phyloP scores from a whole-genome alignment of 2,888 invertebrate species.

The Acleris emargana region DNA sequence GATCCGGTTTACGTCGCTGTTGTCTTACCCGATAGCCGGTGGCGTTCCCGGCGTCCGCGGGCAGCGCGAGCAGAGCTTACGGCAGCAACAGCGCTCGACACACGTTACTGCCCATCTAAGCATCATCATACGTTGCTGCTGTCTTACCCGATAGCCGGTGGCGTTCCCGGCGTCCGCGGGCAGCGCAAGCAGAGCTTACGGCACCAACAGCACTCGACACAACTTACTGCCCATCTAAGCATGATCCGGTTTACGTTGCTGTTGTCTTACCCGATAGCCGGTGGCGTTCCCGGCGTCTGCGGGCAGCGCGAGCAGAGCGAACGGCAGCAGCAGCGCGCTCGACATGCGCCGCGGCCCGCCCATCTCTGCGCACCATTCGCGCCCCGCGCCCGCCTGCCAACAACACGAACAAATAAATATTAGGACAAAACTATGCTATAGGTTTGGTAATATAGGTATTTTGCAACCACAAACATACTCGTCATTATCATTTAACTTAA shows the following conservation, averaged over 20 bases:
- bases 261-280: conserved; percentile 63
- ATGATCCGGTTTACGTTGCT: too few relatives aligned
- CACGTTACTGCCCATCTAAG: conserved; percentile 69
- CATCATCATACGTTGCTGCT: conserved; percentile 64
- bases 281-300: conserved; percentile 68
- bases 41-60: conserved; percentile 66
- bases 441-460: too few relatives aligned
- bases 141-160: conserved; percentile 49
- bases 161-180: too few relatives aligned
- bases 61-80: conserved; percentile 72
- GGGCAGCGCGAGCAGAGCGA: conserved; percentile 72
- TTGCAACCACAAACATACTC: too few relatives aligned
- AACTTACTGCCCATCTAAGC: conserved; percentile 23
- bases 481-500: too few relatives aligned
- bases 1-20: too few relatives aligned
- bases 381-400: conserved; percentile 58
- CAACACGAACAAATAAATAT: conserved; percentile 25
- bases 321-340: conserved; percentile 79
- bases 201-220: conserved; percentile 60
- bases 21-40: conserved; percentile 64
- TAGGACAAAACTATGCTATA: too few relatives aligned
- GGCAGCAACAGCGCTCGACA: conserved; percentile 81
- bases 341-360: conserved; percentile 81
- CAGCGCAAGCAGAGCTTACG: conserved; percentile 68
- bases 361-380: conserved; percentile 78